phyloP scores from a whole-genome alignment of 2,113 vertebrate species.

The Cinclus mexicanus region DNA sequence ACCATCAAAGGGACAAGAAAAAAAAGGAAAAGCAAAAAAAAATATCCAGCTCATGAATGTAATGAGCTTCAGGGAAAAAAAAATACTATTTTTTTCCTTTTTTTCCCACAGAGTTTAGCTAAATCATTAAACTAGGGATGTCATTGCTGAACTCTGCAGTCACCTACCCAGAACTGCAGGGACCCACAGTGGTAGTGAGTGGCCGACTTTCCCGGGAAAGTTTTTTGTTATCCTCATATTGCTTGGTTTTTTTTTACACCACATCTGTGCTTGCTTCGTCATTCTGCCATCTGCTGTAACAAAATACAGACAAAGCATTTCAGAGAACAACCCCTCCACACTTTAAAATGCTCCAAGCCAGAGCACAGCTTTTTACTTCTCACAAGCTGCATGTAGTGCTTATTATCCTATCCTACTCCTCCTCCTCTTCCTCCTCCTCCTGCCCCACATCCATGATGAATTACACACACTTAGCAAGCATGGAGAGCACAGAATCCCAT shows the following conservation, averaged over 20 bases:
- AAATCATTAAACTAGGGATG: neutral
- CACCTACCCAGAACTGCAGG: neutral
- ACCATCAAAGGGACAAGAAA: neutral
- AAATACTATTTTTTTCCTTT: neutral
- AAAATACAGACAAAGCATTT: slow-evolving; percentile 41
- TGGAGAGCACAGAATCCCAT: neutral
- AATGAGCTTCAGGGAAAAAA: neutral
- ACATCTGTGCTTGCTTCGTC: slow-evolving; percentile 26
- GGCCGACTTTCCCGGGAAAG: neutral
- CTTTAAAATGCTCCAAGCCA: neutral
- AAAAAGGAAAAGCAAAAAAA: neutral
- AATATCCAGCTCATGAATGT: neutral
- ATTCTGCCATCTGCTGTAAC: slow-evolving; percentile 37
- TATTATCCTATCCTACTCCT: neutral
- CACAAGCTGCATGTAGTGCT: neutral
- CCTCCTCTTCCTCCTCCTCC: neutral
- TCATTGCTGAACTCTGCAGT: neutral
- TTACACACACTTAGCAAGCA: neutral
- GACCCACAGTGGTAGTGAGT: neutral
- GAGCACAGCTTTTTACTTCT: neutral
- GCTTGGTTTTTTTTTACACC: neutral
- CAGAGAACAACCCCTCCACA: neutral
- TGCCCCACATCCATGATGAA: neutral
- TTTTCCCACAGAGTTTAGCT: neutral
- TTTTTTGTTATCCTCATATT: neutral